A percentile compares a stretch with the other conserved stretches of the same genome.
Evolutionary conservation across 2,113 vertebrate genomes (phyloP).

Genomic region (Paraplagusia blochii): DNA sequence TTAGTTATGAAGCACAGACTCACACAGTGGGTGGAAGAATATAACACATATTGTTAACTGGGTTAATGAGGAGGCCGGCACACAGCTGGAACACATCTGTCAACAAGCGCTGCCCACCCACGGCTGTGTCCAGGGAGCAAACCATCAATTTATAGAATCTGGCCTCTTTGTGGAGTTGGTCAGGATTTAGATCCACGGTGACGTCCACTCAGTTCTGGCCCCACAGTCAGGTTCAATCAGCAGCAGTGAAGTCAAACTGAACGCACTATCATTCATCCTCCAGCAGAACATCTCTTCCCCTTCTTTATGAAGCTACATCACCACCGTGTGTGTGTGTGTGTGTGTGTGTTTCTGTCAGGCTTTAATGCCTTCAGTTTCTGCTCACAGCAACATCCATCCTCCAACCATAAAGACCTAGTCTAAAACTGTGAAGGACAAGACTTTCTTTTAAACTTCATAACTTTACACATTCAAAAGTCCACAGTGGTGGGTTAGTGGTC

Average conservation of each 20-base stretch:
- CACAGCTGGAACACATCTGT: constrained; percentile 1
- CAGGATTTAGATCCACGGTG: constrained; percentile 17
- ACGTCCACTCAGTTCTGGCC: constrained; percentile 2
- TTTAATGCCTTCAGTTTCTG: too few species aligned
- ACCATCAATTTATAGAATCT: constrained; percentile 1
- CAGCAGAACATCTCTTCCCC: background rate
- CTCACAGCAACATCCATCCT: too few species aligned
- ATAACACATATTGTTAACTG: background rate
- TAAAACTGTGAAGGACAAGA: too few species aligned
- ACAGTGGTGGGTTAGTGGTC: too few species aligned
- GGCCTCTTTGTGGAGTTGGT: constrained; percentile 10
- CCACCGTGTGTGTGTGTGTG: background rate
- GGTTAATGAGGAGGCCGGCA: constrained; percentile 2
- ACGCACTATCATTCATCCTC: background rate
- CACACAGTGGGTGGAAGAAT: background rate
- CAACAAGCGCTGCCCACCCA: constrained; percentile 2
- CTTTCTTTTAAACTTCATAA: too few species aligned
- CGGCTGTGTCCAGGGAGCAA: constrained; percentile 2
- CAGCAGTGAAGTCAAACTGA: background rate
- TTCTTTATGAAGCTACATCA: background rate
- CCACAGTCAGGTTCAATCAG: constrained; percentile 4
- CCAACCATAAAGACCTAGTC: too few species aligned
- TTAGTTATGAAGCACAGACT: too few species aligned
- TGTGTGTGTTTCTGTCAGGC: background rate
- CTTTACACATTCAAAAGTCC: too few species aligned